Percentiles rank a stretch among this genome's conserved stretches.
phyloP scores from a whole-genome alignment of 1,140 invertebrate genomes.

The Caenorhabditis tropicalis region DNA sequence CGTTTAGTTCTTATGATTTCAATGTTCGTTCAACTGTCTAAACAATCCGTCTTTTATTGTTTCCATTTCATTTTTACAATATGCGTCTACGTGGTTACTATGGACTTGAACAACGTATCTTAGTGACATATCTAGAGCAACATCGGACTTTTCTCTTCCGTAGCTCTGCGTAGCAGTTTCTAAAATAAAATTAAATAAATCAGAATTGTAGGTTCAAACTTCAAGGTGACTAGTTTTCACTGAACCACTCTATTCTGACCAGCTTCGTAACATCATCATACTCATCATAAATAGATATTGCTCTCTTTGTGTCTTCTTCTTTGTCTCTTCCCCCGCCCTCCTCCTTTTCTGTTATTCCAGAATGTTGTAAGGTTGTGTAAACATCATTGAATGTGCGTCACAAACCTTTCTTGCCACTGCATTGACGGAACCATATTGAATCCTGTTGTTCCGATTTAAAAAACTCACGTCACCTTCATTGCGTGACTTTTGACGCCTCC shows the following conservation, averaged over 20 bases:
- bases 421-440: background rate
- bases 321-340: background rate
- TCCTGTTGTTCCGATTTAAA: slow-evolving; percentile 12
- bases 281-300: slow-evolving; percentile 17
- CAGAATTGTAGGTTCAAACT: too few relatives aligned
- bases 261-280: background rate
- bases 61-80: background rate
- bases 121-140: background rate
- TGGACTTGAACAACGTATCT: background rate
- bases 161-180: too few relatives aligned
- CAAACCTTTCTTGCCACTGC: background rate
- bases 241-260: too few relatives aligned
- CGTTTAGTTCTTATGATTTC: background rate
- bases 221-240: too few relatives aligned
- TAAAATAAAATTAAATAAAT: background rate
- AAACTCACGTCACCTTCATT: slow-evolving; percentile 36
- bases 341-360: background rate
- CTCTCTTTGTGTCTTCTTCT: slow-evolving; percentile 2
- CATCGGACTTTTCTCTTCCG: too few relatives aligned
- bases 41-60: background rate
- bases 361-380: slow-evolving; percentile 16
- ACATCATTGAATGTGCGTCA: slow-evolving; percentile 16
- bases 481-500: slow-evolving; percentile 14
- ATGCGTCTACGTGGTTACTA: background rate
- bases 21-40: background rate